These are phyloP conservation scores for Tadarida brasiliensis DNA, from an alignment of 2,797 vertebrate species.

Conservation along the genomic window DNA sequence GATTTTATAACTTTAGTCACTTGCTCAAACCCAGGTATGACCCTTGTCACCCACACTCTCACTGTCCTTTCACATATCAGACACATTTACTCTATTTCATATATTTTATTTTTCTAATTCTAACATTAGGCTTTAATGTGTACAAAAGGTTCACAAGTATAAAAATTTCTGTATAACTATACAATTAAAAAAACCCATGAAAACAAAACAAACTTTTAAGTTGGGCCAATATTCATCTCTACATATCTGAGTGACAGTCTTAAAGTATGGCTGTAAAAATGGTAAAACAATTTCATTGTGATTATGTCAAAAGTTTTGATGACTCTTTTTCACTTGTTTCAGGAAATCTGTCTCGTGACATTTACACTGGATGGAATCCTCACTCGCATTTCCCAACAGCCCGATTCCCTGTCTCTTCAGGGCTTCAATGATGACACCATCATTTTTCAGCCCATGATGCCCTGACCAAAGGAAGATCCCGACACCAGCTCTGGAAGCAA, in stretches of 20 bases:
- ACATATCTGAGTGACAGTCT: slow-evolving; percentile 1
- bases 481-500: slow-evolving; percentile 15
- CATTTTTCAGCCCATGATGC: background rate
- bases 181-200: slow-evolving; percentile 65
- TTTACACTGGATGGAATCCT: background rate
- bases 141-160: slow-evolving; percentile 75
- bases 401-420: background rate
- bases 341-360: background rate
- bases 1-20: background rate
- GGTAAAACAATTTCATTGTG: background rate
- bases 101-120: slow-evolving; percentile 75
- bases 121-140: slow-evolving; percentile 64
- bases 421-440: background rate
- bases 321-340: background rate
- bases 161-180: slow-evolving; percentile 69
- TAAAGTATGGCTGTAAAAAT: slow-evolving; percentile 41
- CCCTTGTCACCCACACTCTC: background rate
- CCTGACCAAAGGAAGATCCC: background rate
- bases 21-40: background rate
- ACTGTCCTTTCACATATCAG: slow-evolving; percentile 41
- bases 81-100: slow-evolving; percentile 56
- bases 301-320: background rate
- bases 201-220: slow-evolving; percentile 67
- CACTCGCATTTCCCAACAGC: background rate
- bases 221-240: background rate